Base-by-base conservation (phyloP, 2,888 invertebrate species). In the Brachynemurus nebulosus region DNA sequence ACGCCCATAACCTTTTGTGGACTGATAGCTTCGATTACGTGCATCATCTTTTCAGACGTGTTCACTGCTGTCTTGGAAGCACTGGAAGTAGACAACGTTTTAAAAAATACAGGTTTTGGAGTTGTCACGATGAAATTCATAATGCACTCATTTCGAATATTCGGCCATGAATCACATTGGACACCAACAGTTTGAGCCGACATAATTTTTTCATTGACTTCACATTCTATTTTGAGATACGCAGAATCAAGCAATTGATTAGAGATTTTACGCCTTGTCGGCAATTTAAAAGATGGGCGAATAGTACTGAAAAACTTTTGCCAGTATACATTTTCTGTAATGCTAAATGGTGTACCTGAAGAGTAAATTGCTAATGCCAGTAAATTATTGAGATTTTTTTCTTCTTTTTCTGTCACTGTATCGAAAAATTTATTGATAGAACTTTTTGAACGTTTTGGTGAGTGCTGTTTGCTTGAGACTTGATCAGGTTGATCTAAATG, bases 101-200 rank as follows among this genome's bases (percentile, higher is more conserved):
- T 48, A 30, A 51, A 53, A 40, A 55, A 49, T 11, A 54, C 49
- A 34, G 54, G 56, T 40, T 51, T 50, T 40, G 53, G 55, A 8
- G 55, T 54, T 21, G 48, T 54, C 16, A 54, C 46, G 8, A 55
- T 50, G 46, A 55, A 55, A 44, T 55, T 53, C 27, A 55, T 50
- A 11, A 55, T 50, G 6, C 53, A 51, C 48, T 56, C 53, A 20
- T 48, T 49, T 27, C 49, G 21, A n/a, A 47, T 33, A 21, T 52
- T 52, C 1, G 45, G 33, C 48, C 50, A 51, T 27, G 27, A 27
- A 27, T 27, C 27, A 5, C 5, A 27, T 5, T 27, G 27, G 11
- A 27, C 5, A 5, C 27, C 27, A 27, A 27, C 27, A 2, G 27
- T 27, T 5, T 27, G 11, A 2, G 5, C 27, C 9, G 2, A 2